Evolutionary conservation across 2,113 vertebrate genomes (phyloP).

Genomic region (Myotis lucifugus): DNA sequence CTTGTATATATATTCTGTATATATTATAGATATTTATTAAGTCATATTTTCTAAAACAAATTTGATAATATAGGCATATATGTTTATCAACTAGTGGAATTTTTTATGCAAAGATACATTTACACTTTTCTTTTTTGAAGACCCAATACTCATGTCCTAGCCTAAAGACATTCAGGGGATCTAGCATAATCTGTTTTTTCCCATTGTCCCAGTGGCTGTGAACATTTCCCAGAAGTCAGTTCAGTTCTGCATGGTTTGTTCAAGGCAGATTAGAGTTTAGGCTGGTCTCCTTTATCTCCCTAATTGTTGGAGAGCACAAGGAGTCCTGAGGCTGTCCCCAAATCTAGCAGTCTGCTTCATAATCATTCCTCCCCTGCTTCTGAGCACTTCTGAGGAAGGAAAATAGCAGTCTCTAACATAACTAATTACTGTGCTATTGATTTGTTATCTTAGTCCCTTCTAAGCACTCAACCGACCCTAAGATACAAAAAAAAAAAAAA

Average conservation of each 20-base stretch:
- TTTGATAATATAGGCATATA: constrained; percentile 9
- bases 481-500: background rate
- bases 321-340: constrained; percentile 42
- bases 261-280: constrained; percentile 49
- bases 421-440: background rate
- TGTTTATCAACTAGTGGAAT: constrained; percentile 10
- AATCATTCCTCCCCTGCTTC: constrained; percentile 16
- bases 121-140: background rate
- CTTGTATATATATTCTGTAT: background rate
- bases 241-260: constrained; percentile 45
- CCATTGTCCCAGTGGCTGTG: constrained; percentile 20
- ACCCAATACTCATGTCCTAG: background rate
- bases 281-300: constrained; percentile 30
- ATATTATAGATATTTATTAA: constrained; percentile 14
- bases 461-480: background rate
- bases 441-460: constrained; percentile 37
- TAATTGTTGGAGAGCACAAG: constrained; percentile 49
- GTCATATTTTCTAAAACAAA: constrained; percentile 49
- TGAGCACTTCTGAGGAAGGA: constrained; percentile 3
- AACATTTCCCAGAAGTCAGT: constrained; percentile 41
- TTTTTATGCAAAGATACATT: background rate
- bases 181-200: background rate
- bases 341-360: background rate
- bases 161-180: constrained; percentile 17
- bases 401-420: background rate